A percentile compares a stretch with the other conserved stretches of the same genome.
Evolutionary conservation across 1,140 invertebrate species (phyloP).

Genomic region (Acromyrmex heyeri): DNA sequence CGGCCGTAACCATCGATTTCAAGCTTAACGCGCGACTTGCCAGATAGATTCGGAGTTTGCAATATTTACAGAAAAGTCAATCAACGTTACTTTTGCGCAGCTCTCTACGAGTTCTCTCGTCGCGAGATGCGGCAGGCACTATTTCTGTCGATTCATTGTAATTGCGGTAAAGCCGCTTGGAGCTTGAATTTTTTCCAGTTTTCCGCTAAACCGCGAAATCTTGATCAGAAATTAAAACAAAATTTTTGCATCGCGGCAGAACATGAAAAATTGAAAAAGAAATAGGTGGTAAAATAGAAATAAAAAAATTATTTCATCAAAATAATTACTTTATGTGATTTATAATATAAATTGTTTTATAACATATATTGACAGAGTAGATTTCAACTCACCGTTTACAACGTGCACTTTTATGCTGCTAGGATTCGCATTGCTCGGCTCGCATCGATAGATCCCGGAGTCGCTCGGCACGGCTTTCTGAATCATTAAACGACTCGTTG

Average conservation of each 20-base stretch:
- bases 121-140: neutral
- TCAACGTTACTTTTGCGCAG: slow-evolving; percentile 31
- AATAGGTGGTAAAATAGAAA: neutral
- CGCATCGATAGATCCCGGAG: slow-evolving; percentile 88
- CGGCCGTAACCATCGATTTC: slow-evolving; percentile 35
- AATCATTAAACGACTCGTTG: slow-evolving; percentile 88
- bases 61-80: slow-evolving; percentile 61
- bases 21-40: slow-evolving; percentile 27
- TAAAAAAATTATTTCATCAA: neutral
- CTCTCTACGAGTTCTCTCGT: neutral
- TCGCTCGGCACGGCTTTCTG: slow-evolving; percentile 87
- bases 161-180: slow-evolving; percentile 41
- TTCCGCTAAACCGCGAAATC: slow-evolving; percentile 28
- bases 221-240: slow-evolving; percentile 29
- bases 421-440: slow-evolving; percentile 89
- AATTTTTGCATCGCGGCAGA: neutral
- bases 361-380: neutral
- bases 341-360: too few species aligned
- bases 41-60: neutral
- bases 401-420: slow-evolving; percentile 89
- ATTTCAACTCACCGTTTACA: slow-evolving; percentile 87
- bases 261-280: slow-evolving; percentile 35
- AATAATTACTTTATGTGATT: neutral
- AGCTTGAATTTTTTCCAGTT: slow-evolving; percentile 49
- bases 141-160: slow-evolving; percentile 35